phyloP scores from a whole-genome alignment of 2,113 vertebrate species.

The Ailurus styani region DNA sequence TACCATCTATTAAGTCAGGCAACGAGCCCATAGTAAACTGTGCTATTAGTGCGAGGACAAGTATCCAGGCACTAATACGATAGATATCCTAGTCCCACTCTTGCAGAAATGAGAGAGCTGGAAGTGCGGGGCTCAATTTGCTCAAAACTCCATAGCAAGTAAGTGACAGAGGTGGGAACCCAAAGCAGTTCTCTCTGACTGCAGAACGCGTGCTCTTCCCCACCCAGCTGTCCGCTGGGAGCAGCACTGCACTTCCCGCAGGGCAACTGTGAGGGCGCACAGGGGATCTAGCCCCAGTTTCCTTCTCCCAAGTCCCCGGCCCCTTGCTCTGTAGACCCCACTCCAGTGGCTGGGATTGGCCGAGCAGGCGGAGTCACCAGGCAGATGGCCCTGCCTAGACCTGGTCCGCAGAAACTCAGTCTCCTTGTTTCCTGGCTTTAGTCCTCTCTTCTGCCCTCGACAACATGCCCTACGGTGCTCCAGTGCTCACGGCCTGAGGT shows the following conservation, averaged over 20 bases:
- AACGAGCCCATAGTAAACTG: background rate
- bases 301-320: too few species aligned
- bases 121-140: background rate
- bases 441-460: background rate
- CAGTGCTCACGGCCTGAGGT: background rate
- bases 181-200: background rate
- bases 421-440: background rate
- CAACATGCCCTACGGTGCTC: background rate
- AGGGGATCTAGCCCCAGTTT: background rate
- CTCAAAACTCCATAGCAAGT: background rate
- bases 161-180: background rate
- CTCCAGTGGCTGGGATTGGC: background rate
- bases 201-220: background rate
- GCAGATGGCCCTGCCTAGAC: background rate
- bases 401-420: too few species aligned
- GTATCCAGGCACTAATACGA: background rate
- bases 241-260: background rate
- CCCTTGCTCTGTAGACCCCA: background rate
- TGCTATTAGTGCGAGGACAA: background rate
- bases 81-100: background rate
- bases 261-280: fast-evolving
- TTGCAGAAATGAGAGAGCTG: background rate
- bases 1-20: background rate
- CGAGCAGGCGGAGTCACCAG: background rate
- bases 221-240: background rate